These are phyloP conservation scores for Cepaea nemoralis DNA, from an alignment of 1,140 invertebrate genomes.

Conservation along the genomic window DNA sequence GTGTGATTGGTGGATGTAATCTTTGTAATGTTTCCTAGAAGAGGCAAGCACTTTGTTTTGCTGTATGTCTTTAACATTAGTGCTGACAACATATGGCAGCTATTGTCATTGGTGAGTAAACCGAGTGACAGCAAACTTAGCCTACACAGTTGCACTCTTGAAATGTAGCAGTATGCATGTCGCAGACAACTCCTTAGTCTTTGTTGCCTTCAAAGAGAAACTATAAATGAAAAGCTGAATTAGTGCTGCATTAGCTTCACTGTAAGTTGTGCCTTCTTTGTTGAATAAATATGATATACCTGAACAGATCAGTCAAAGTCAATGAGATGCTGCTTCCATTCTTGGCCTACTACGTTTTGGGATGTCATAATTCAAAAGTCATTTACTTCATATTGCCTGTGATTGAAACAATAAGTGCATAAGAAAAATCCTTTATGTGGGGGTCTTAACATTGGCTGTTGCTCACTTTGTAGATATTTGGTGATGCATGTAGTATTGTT, in stretches of 20 bases:
- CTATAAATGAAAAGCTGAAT: background rate
- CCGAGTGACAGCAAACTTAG: too few species aligned
- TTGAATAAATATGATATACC: background rate
- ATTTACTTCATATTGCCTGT: constrained; percentile 18
- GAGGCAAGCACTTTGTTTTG: too few species aligned
- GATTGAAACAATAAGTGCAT: constrained; percentile 14
- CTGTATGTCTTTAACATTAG: too few species aligned
- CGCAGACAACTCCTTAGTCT: too few species aligned
- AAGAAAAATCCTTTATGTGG: background rate
- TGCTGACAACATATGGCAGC: too few species aligned
- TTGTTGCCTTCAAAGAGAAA: background rate
- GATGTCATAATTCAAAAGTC: constrained; percentile 13
- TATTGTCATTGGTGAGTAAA: too few species aligned
- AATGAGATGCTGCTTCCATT: background rate
- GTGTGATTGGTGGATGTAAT: too few species aligned
- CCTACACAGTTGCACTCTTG: too few species aligned
- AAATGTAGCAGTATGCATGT: too few species aligned
- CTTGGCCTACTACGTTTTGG: background rate
- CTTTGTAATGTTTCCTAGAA: too few species aligned
- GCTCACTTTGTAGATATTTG: background rate
- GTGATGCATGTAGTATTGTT: background rate
- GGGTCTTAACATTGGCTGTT: background rate
- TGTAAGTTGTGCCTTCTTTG: background rate
- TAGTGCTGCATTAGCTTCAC: background rate
- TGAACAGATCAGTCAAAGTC: background rate